These are phyloP conservation scores for Myotis daubentonii DNA, from an alignment of 2,797 vertebrate genomes.

Conservation along the genomic window DNA sequence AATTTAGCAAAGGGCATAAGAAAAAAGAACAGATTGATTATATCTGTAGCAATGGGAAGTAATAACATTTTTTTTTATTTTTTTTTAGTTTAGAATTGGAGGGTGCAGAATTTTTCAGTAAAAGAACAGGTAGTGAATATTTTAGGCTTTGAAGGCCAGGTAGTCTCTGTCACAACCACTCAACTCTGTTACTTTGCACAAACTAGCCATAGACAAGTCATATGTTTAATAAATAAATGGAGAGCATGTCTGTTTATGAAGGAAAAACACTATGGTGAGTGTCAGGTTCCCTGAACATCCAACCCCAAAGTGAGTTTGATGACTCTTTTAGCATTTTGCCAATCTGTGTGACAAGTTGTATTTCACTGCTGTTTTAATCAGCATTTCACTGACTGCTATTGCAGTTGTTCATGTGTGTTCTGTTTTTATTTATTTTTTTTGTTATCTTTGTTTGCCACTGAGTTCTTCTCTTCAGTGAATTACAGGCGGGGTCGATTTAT, in stretches of 20 bases:
- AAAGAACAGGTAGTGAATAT: background rate
- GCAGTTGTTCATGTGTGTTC: background rate
- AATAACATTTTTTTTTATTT: background rate
- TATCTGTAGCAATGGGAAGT: background rate
- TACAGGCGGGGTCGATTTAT: background rate
- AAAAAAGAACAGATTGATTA: background rate
- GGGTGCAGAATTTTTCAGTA: background rate
- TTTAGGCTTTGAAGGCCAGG: background rate
- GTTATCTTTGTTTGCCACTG: background rate
- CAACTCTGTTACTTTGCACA: background rate
- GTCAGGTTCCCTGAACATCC: background rate
- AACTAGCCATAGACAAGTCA: background rate
- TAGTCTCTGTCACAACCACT: background rate
- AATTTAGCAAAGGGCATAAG: background rate
- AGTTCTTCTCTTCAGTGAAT: background rate
- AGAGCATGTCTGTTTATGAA: background rate
- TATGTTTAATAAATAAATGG: background rate
- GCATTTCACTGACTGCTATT: background rate
- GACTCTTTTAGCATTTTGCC: background rate
- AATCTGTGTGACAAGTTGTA: background rate
- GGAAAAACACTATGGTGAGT: background rate
- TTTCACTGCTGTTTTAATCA: background rate
- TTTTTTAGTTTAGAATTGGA: background rate
- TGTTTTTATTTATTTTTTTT: background rate
- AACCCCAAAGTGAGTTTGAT: background rate